Evolutionary conservation across 2,797 vertebrate genomes (phyloP), one percentile per base, ranked within the genome.

Genomic region (Xyrichtys novacula): DNA sequence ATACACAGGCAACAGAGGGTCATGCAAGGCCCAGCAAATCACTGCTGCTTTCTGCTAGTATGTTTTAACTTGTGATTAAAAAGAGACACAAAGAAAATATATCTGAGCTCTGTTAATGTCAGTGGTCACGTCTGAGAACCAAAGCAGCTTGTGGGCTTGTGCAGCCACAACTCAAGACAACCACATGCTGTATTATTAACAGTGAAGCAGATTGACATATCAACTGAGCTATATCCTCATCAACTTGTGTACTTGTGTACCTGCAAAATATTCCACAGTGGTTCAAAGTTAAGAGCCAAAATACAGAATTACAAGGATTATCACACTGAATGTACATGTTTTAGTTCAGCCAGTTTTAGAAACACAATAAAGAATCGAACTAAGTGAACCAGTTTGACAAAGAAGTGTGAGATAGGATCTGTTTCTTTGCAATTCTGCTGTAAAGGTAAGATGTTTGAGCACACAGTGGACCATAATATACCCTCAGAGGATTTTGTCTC

Each of bases 71-170:
- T 16, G 3, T 9, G 34, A 44, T 17, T 54, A n/a, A 29, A 49
- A 22, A 1, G 20, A 17, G 22, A 17, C 23, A 63, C 6, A n/a
- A 43, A 46, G 2, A 4, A 55, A 43, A 61, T 12, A n/a, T 58
- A 10, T 29, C 25, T 32, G 15, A 9, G 8, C 14, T 42, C 34
- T 3, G 26, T 5, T 8, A 43, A 63, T 23, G 20, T 22, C 40
- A 61, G 47, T 25, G 29, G 38, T 38, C 38, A 55, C 3, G 9
- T 39, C 12, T 43, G n/a, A 57, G 26, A 49, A 46, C 12, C 39
- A 58, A 64, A 46, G 11, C 52, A 67, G 40, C 20, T 32, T 59
- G 28, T 66, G 40, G 60, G 34, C 49, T 75, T 11, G 46, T 47
- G 39, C n/a, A 17, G 4, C 25, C 11, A 6, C 6, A 1, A 68